These are phyloP conservation scores for Spisula subtruncata DNA, from an alignment of 2,888 invertebrate genomes.

Conservation along the genomic window DNA sequence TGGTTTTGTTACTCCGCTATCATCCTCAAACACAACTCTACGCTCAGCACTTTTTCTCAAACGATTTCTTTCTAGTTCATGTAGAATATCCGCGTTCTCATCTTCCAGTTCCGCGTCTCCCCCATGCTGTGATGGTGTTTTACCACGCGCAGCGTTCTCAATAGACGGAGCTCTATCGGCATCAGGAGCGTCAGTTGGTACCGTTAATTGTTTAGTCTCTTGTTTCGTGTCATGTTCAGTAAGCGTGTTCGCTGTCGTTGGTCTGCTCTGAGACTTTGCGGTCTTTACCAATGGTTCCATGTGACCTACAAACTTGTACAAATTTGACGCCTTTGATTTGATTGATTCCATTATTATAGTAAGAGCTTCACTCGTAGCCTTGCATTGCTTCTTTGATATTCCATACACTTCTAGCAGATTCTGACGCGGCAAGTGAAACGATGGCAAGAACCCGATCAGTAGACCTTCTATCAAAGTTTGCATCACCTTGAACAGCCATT, in stretches of 20 bases:
- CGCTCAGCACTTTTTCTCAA: constrained; percentile 22
- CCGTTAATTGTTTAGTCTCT: background rate
- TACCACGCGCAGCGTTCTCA: background rate
- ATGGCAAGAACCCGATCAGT: constrained; percentile 63
- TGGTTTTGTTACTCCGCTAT: constrained; percentile 37
- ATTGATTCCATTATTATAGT: constrained; percentile 55
- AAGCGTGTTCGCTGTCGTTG: too few species aligned
- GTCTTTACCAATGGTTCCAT: background rate
- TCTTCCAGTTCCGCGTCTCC: background rate
- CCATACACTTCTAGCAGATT: constrained; percentile 64
- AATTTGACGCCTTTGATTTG: constrained; percentile 54
- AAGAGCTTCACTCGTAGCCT: constrained; percentile 52
- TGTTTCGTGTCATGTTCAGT: background rate
- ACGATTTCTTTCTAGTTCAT: background rate
- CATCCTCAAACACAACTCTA: constrained; percentile 30
- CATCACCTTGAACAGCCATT: constrained; percentile 70
- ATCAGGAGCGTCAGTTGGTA: background rate
- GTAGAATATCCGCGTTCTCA: background rate
- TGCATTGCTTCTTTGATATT: constrained; percentile 37
- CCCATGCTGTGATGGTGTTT: background rate
- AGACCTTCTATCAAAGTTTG: constrained; percentile 65
- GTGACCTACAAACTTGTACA: constrained; percentile 67
- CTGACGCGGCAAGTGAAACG: constrained; percentile 71
- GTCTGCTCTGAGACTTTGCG: background rate
- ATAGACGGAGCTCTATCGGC: background rate